Conservation (phyloP, 2,113 vertebrate species). For the Pavo muticus region DNA sequence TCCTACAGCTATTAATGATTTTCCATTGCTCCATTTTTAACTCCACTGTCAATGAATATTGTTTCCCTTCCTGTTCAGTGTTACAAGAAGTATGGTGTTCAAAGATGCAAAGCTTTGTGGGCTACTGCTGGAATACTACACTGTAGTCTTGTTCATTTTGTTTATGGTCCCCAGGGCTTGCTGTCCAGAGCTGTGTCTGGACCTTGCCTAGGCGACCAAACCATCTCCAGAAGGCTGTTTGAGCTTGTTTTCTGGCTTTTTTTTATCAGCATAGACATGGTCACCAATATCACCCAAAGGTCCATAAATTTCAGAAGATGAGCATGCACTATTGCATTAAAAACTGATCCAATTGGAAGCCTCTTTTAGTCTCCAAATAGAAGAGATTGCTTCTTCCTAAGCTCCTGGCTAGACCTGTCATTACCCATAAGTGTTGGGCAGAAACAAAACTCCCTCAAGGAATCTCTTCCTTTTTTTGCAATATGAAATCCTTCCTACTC, state of each 20-base stretch:
- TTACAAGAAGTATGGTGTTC: neutral
- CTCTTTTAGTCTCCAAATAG: neutral
- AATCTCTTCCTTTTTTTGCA: neutral
- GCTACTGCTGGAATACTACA: neutral
- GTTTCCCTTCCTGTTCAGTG: neutral
- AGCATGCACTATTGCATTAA: neutral
- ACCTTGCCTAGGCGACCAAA: neutral
- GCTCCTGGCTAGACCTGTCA: neutral
- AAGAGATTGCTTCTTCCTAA: neutral
- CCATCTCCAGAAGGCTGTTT: neutral
- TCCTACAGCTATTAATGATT: neutral
- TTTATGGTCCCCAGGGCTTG: neutral
- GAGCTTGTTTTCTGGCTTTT: neutral
- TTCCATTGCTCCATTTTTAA: neutral
- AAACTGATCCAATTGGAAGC: neutral
- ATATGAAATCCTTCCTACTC: neutral
- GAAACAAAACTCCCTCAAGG: neutral
- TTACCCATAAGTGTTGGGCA: neutral
- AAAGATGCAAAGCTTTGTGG: neutral
- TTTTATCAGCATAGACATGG: neutral
- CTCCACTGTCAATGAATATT: fast-evolving
- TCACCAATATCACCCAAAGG: neutral
- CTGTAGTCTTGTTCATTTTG: neutral
- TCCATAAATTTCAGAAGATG: neutral
- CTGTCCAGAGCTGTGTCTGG: neutral